Conservation (phyloP, 2,888 invertebrate genomes). For the Galerucella nymphaeae region DNA sequence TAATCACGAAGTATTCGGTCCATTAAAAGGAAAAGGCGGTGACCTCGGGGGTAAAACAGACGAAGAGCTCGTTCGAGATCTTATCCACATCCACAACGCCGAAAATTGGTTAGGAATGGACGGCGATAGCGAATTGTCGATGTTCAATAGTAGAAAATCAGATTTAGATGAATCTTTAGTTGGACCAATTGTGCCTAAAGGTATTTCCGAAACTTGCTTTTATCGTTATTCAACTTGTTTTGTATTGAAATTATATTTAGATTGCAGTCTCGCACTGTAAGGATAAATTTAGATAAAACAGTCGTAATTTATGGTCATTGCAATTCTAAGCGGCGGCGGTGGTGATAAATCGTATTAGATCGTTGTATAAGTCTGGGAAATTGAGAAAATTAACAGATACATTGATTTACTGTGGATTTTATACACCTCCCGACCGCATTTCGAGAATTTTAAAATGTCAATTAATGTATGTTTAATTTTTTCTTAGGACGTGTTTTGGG, state of each 20-base stretch:
- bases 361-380: background rate
- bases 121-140: conserved; percentile 84
- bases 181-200: conserved; percentile 62
- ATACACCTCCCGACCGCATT: background rate
- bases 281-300: background rate
- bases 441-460: background rate
- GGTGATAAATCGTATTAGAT: background rate
- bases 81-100: conserved; percentile 92
- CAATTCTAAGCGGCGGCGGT: background rate
- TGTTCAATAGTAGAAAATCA: conserved; percentile 80
- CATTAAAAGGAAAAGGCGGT: conserved; percentile 88
- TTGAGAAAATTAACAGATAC: background rate
- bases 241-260: background rate
- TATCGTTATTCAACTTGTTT: conserved; percentile 11
- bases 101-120: conserved; percentile 95
- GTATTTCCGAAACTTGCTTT: conserved; percentile 47
- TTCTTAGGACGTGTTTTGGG: conserved; percentile 64
- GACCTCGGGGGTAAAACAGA: conserved; percentile 89
- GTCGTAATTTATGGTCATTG: background rate
- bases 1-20: conserved; percentile 96
- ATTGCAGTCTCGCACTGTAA: background rate
- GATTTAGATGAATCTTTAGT: conserved; percentile 61
- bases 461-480: background rate
- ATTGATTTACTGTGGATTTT: background rate
- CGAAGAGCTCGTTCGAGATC: conserved; percentile 87